Evolutionary conservation across 2,113 vertebrate genomes (phyloP), one percentile per base, ranked within the genome.

Genomic region (Pterophyllum scalare): DNA sequence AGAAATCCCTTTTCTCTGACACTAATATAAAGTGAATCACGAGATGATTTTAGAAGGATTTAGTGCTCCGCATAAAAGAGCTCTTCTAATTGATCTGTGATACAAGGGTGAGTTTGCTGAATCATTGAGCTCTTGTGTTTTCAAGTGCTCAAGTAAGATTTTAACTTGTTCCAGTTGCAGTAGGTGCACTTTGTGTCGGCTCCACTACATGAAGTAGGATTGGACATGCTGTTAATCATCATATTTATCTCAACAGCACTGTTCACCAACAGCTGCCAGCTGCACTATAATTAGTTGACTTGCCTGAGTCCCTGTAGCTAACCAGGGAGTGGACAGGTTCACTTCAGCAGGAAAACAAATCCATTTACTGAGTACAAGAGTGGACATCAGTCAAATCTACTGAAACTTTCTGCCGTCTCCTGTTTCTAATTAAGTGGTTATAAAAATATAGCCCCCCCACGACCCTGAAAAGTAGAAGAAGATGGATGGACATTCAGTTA

Each of bases 271-370:
- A 17, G 86, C 82, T 80, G 79, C 54, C 64, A 78, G 22, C 85
- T 78, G 49, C 59, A 49, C 80, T 87, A 70, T 89, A 92, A 92
- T 93, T 87, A 92, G 86, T 54, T 80, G 89, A 77, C 82, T 78
- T 61, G 43, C 60, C 38, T 52, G 77, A 58, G 79, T 87, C 76
- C 79, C 75, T 77, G 59, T 79, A 64, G 87, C 33, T 77, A 70
- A 89, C 58, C 79, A 70, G 46, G n/a, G 52, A 85, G 67, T 14
- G 64, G 74, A 88, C 52, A 62, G 70, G 62, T 56, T 33, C 40
- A 64, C 60, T 88, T 72, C 33, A 75, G 54, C 79, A 65, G 14
- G 59, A 78, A 88, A 93, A 80, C 80, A 86, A 81, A 80, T 83
- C 75, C 24, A 46, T 85, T 87, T 46, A 62, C 59, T 64, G 64